phyloP scores from a whole-genome alignment of 2,113 vertebrate species.

The Sinocyclocheilus rhinocerous region DNA sequence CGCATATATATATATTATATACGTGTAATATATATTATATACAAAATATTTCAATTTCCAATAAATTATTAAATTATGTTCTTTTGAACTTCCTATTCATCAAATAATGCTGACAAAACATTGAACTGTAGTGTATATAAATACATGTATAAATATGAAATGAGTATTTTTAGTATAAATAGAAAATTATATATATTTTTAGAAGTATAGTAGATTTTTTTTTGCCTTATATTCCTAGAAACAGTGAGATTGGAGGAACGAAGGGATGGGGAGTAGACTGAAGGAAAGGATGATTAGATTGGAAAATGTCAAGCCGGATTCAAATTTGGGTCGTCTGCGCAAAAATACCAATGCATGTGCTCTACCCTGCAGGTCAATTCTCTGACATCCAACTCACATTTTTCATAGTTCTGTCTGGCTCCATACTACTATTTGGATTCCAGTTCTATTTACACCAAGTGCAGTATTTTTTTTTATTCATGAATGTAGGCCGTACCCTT shows the following conservation, averaged over 20 bases:
- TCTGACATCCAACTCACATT: neutral
- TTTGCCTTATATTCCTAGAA: neutral
- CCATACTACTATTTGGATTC: neutral
- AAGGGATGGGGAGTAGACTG: neutral
- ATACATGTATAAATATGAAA: too few species aligned
- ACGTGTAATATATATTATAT: too few species aligned
- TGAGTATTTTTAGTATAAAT: too few species aligned
- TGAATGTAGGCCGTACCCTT: neutral
- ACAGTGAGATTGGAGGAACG: neutral
- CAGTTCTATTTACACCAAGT: constrained; percentile 7
- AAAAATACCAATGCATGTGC: constrained; percentile 12
- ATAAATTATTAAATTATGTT: too few species aligned
- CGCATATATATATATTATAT: too few species aligned
- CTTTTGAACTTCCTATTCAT: too few species aligned
- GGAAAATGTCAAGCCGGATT: constrained; percentile 22
- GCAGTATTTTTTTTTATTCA: constrained; percentile 3
- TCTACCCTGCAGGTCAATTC: neutral
- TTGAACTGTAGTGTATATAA: too few species aligned
- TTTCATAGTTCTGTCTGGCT: neutral
- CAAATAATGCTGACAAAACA: too few species aligned
- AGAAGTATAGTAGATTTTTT: neutral
- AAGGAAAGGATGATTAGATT: neutral
- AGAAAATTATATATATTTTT: too few species aligned
- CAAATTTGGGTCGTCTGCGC: neutral
- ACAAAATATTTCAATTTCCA: too few species aligned